Conservation (phyloP, 37 sponge, comb jelly and placozoan genomes). For the Sycon ciliatum region DNA sequence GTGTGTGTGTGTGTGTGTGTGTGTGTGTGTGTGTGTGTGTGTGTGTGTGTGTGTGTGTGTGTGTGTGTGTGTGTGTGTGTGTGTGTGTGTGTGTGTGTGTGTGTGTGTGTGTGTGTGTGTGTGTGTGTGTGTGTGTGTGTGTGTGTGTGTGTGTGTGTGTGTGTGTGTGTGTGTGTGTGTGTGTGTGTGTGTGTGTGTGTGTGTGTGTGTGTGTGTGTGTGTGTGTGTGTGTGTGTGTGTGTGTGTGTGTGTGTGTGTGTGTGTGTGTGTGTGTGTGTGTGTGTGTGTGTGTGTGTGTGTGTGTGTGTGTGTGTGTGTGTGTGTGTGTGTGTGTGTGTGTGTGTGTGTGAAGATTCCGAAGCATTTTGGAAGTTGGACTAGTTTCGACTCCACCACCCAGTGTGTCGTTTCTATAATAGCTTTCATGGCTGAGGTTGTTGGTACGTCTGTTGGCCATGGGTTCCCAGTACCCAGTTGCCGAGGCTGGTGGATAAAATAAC, state of each 20-base stretch:
- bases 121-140: slow-evolving; percentile 1
- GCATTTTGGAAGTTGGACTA: too few species aligned
- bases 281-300: slow-evolving; percentile 5
- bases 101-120: slow-evolving; percentile 5
- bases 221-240: background rate
- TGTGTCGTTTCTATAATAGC: too few species aligned
- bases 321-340: slow-evolving; percentile 5
- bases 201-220: background rate
- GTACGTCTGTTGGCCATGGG: too few species aligned
- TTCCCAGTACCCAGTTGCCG: too few species aligned
- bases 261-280: slow-evolving; percentile 1
- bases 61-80: background rate
- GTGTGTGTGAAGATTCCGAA: too few species aligned
- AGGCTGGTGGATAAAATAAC: too few species aligned
- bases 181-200: background rate
- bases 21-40: slow-evolving; percentile 1
- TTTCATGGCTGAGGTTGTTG: too few species aligned
- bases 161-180: slow-evolving; percentile 1
- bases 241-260: background rate
- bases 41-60: background rate
- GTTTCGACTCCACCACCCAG: too few species aligned
- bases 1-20: slow-evolving; percentile 5
- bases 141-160: slow-evolving; percentile 5
- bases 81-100: slow-evolving; percentile 5
- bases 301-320: slow-evolving; percentile 5